Base-by-base conservation (phyloP, 1,140 invertebrate genomes). In the Melitaea cinxia region DNA sequence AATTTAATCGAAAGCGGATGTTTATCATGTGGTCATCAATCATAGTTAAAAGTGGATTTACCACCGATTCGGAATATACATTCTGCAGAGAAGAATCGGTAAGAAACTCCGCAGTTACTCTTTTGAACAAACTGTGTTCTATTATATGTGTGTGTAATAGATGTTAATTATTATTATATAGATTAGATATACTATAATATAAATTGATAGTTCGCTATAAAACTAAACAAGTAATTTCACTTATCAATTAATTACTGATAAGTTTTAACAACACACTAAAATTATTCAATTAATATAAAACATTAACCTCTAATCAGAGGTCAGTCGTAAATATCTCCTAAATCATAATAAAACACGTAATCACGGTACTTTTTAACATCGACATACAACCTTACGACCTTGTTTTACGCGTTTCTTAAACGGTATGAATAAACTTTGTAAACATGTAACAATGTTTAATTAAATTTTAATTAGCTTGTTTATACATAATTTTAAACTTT, bases 201-300 rank as follows among this genome's bases (percentile, higher is more conserved):
- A n/a, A n/a, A n/a, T n/a, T n/a, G n/a, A n/a, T n/a, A n/a, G n/a
- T n/a, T n/a, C n/a, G n/a, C n/a, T n/a, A n/a, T n/a, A n/a, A n/a
- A n/a, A n/a, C n/a, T n/a, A n/a, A n/a, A n/a, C n/a, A n/a, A n/a
- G 0, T 42, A 1, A 9, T 6, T 9, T 17, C 10, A 42, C 30
- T 42, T 42, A 42, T 17, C 2, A 42, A 0, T 5, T 17, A 17
- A 42, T 14, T 6, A 1, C 15, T 4, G 23, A 23, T 23, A 21
- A 4, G 9, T 4, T 17, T 15, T 2, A 17, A n/a, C 2, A 17
- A 9, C 19, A 21, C 23, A 23, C 9, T 19, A 23, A 47, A 47
- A 12, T 23, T 47, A 47, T 47, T 23, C 21, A 47, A 47, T 47
- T 47, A 47, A 47, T 47, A 23, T 42, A 17, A 42, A 42, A 42